Percentiles rank a stretch among this genome's conserved stretches.
phyloP scores from a whole-genome alignment of 2,113 vertebrate genomes.

The Zosterops lateralis region DNA sequence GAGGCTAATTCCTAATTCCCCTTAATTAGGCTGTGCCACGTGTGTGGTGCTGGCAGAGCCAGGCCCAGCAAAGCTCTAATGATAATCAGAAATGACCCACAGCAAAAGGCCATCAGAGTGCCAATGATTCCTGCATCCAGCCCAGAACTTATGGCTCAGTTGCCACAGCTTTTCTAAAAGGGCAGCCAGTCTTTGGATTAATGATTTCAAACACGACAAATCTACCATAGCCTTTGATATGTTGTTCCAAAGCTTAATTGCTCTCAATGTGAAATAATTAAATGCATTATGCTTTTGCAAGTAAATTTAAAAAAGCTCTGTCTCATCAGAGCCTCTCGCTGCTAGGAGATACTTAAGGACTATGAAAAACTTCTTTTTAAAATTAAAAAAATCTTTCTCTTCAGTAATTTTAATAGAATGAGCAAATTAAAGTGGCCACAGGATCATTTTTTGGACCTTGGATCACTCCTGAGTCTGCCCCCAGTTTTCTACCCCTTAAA shows the following conservation, averaged over 20 bases:
- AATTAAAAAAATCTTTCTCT: not conserved
- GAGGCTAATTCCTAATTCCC: not conserved
- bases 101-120: not conserved
- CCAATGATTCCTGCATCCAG: not conserved
- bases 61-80: not conserved
- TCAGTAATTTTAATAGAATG: not conserved
- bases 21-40: not conserved
- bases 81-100: constrained; percentile 3
- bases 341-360: not conserved
- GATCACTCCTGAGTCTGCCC: not conserved
- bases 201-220: not conserved
- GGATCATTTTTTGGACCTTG: not conserved
- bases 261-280: constrained; percentile 32
- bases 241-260: constrained; percentile 23
- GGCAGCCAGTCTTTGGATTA: constrained; percentile 14
- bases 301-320: not conserved
- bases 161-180: constrained; percentile 11
- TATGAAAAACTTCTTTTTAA: not conserved
- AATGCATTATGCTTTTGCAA: constrained; percentile 6
- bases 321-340: constrained; percentile 1
- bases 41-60: not conserved
- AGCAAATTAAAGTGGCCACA: not conserved
- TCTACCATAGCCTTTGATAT: not conserved
- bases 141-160: not conserved
- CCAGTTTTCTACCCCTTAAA: not conserved